Evolutionary conservation across 2,113 vertebrate genomes (phyloP), one percentile per base, ranked within the genome.

Genomic region (Actinemys pallida): DNA sequence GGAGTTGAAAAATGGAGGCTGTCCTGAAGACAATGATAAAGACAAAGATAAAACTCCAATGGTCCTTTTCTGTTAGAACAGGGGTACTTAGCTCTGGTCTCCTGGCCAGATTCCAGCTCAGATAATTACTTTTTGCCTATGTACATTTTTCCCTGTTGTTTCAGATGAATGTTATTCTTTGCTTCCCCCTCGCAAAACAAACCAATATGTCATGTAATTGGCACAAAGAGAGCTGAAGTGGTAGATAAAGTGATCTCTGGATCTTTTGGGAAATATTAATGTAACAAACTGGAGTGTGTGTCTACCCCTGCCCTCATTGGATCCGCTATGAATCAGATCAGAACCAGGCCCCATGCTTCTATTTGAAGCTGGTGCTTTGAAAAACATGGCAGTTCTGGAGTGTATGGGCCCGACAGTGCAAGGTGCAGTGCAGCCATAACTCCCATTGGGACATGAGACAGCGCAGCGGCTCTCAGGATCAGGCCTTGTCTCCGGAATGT

Each of bases 281-380:
- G 5, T 92, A 95, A 96, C 95, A 93, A 95, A 59, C 86, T 83
- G 81, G 39, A 90, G 90, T 0, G 0, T 91, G 93, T 86, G 89
- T 83, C 90, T 94, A 86, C 94, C 92, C 92, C 87, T 69, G 94
- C 49, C 62, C 87, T 93, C 31, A 12, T 8, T 59, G 95, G 56
- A 42, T 83, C 31, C 16, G 7, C 31, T 69, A 17, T 69, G 65
- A n/a, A 69, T 69, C 89, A 94, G 87, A 94, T 95, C 92, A 42
- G 89, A 90, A 16, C 86, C 56, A 76, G 87, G 85, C 83, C 80
- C 83, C 6, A 65, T n/a, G 89, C 75, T 93, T 50, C 86, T 90
- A 62, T 88, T 93, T 53, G 53, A 81, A 97, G 89, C 94, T 92
- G 95, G 95, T 96, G 97, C 93, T 95, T 90, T 96, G 96, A 89